Evolutionary conservation across 2,113 vertebrate genomes (phyloP), one percentile per base, ranked within the genome.

Genomic region (Sinosuthora webbiana): DNA sequence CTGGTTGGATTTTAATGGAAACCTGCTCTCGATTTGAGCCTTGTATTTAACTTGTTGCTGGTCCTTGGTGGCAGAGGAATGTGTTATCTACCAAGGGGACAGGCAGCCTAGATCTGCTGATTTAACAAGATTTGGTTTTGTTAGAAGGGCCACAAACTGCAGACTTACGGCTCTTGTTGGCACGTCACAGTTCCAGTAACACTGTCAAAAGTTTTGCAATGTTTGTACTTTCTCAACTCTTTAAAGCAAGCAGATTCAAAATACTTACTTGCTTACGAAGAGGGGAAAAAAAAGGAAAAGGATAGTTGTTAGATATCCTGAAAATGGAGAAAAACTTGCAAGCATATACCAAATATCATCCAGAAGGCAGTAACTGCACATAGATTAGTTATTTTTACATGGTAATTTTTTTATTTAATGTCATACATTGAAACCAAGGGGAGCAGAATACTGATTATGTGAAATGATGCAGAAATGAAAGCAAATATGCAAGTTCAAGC

Each of bases 151-250:
- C 79, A 87, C 5, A 5, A 76, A 31, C 49, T 88, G 74, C 78
- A 85, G 52, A 59, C 42, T 41, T 37, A 69, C 18, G 16, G 64
- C 53, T 44, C 25, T 83, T 41, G 12, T 44, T 67, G 35, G 41
- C 47, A 81, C 2, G 3, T 83, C 76, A 74, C 78, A 77, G 25
- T 90, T 88, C 83, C 76, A 83, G 73, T 37, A 87, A 92, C 14
- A 15, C 27, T 55, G 17, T n/a, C 47, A 71, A 9, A 74, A 22
- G 56, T 95, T 89, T 78, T 92, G 95, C 91, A 94, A 95, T 97
- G 47, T 89, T 90, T 93, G 91, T 31, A 64, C 10, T 95, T 96
- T 92, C 77, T 9, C 80, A 96, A 89, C 69, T 71, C 63, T 59
- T 77, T 57, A 30, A 78, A 89, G 68, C 50, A 86, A 91, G 67